Evolutionary conservation across 2,113 vertebrate genomes (phyloP), one percentile per base, ranked within the genome.

Genomic region (Ailuropoda melanoleuca): DNA sequence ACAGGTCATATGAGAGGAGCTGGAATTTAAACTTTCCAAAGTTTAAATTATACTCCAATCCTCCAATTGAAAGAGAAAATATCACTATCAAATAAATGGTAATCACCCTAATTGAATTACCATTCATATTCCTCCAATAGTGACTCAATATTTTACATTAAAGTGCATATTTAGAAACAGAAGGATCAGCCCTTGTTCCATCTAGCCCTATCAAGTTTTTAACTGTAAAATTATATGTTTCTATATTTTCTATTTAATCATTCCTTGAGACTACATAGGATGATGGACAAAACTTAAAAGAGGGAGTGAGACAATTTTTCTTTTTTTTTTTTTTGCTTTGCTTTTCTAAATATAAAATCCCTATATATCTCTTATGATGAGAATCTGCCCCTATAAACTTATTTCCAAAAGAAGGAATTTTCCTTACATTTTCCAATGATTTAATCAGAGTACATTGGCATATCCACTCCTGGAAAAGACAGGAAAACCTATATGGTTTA

Each of bases 361-460:
- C 75, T 50, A 21, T 29, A 96, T 15, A 93, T 68, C 92, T 96
- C 90, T 89, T 91, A 90, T 74, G 86, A 96, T 77, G 87, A 92
- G 82, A 97, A 60, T 90, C 31, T 66, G 58, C 95, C 56, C 75
- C 87, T 92, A 90, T 85, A 80, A 86, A 92, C 75, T 85, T 84
- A 84, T 96, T 96, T 98, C 95, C 70, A 90, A 95, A 95, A 96
- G 82, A 46, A 96, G 55, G 46, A 93, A 82, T 97, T 92, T 96
- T 96, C 26, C 88, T 64, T 96, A 64, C n/a, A 64, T 97, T 97
- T 98, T 92, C 92, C 84, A 84, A 29, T 88, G 87, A 96, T 96
- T 96, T 97, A 98, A 88, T 97, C 95, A 95, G 84, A 97, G 82
- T 90, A 80, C 70, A 92, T 55, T 97, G 95, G 90, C 93, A 95